Evolutionary conservation across 2,113 vertebrate genomes (phyloP).

Genomic region (Saccopteryx bilineata): DNA sequence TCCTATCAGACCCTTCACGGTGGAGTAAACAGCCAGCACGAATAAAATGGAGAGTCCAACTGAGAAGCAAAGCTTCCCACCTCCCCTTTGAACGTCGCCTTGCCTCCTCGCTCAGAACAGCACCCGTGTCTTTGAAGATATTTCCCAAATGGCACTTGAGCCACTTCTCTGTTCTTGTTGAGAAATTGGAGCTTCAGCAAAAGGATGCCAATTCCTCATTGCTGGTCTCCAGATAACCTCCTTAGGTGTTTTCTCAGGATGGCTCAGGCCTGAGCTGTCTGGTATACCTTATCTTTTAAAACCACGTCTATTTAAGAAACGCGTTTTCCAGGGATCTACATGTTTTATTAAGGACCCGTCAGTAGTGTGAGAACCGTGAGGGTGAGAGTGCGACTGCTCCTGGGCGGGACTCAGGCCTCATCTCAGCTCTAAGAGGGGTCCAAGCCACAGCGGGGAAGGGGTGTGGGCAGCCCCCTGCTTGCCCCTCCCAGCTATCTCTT

Average conservation of each 20-base stretch:
- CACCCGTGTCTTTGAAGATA: background rate
- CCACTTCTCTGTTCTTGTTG: background rate
- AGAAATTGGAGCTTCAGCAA: background rate
- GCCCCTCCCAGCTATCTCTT: background rate
- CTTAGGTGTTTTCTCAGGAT: background rate
- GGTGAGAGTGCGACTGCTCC: background rate
- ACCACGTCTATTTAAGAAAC: background rate
- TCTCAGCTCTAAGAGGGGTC: background rate
- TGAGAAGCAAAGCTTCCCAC: conserved; percentile 9
- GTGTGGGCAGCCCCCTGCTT: background rate
- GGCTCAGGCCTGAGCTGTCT: background rate
- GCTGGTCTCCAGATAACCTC: background rate
- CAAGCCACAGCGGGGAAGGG: no score
- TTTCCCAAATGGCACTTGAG: background rate
- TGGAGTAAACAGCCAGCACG: background rate
- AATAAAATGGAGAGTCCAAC: background rate
- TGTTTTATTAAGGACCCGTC: background rate
- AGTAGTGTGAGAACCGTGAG: no score
- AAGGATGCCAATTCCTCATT: background rate
- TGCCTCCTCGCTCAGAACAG: background rate
- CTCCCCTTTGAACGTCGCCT: background rate
- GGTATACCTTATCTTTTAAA: background rate
- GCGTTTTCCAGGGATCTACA: background rate
- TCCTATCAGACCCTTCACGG: conserved; percentile 21
- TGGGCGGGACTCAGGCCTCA: no score